These are phyloP conservation scores for Eupithecia dodoneata DNA, from an alignment of 2,888 invertebrate species.

Conservation along the genomic window DNA sequence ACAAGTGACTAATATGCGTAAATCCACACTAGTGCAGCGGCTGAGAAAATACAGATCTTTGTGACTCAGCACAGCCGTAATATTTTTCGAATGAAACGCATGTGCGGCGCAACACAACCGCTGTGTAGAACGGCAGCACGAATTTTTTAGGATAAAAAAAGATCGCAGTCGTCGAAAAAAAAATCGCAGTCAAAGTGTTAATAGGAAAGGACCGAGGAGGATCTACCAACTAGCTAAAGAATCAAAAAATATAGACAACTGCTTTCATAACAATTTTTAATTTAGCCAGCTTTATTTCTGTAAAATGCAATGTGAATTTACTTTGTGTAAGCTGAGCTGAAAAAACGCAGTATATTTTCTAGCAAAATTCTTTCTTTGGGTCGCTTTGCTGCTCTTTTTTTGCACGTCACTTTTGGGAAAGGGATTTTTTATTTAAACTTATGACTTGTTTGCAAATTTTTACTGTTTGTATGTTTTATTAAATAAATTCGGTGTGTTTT, in stretches of 20 bases:
- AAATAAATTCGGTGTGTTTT: background rate
- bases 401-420: background rate
- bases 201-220: too few relatives aligned
- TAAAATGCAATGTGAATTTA: background rate
- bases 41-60: too few relatives aligned
- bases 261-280: background rate
- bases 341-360: background rate
- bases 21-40: too few relatives aligned
- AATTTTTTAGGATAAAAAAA: too few relatives aligned
- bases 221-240: background rate
- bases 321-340: background rate
- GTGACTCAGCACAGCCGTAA: too few relatives aligned
- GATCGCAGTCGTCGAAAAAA: too few relatives aligned
- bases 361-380: background rate
- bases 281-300: background rate
- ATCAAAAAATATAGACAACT: background rate
- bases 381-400: background rate
- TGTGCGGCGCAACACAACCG: too few relatives aligned
- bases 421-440: conserved; percentile 10
- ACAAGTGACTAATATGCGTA: too few relatives aligned
- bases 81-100: too few relatives aligned
- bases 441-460: background rate
- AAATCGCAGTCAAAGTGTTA: too few relatives aligned
- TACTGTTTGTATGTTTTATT: background rate
- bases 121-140: too few relatives aligned